Percentiles rank a stretch among this genome's conserved stretches.
Evolutionary conservation across 2,113 vertebrate genomes (phyloP).

Genomic region (Calyptomena viridis): DNA sequence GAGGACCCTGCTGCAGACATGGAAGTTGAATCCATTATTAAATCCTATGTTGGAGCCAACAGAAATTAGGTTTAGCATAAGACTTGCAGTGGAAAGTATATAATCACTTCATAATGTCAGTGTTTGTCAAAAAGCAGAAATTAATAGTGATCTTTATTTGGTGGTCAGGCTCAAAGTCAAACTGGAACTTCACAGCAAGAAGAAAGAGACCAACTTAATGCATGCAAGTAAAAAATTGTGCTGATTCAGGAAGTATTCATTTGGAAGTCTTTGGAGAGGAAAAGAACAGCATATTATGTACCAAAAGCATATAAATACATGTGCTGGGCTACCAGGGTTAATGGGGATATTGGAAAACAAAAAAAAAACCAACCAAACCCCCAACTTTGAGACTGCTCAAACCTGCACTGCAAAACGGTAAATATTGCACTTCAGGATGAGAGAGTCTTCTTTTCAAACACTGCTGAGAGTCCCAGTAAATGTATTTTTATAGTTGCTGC

Average conservation of each 20-base stretch:
- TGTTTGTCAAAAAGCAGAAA: constrained; percentile 16
- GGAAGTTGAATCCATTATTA: background rate
- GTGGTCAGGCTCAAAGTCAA: constrained; percentile 40
- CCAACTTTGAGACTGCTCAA: background rate
- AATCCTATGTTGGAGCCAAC: background rate
- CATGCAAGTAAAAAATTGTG: background rate
- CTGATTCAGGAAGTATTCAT: background rate
- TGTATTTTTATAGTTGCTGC: background rate
- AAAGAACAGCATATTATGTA: background rate
- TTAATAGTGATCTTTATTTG: background rate
- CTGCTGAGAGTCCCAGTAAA: background rate
- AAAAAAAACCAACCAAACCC: background rate
- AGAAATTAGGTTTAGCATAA: background rate
- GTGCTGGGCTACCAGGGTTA: background rate
- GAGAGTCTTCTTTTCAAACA: background rate
- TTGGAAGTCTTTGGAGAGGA: background rate
- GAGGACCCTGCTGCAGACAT: background rate
- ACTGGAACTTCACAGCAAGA: background rate
- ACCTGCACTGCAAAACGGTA: background rate
- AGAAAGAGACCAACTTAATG: background rate
- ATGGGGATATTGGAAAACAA: background rate
- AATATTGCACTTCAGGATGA: background rate
- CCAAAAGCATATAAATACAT: background rate
- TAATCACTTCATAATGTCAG: background rate
- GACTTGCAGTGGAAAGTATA: constrained; percentile 7